Percentiles rank a stretch among this genome's conserved stretches.
Conservation (phyloP, 2,888 invertebrate species). For the Chouioia cunea region DNA sequence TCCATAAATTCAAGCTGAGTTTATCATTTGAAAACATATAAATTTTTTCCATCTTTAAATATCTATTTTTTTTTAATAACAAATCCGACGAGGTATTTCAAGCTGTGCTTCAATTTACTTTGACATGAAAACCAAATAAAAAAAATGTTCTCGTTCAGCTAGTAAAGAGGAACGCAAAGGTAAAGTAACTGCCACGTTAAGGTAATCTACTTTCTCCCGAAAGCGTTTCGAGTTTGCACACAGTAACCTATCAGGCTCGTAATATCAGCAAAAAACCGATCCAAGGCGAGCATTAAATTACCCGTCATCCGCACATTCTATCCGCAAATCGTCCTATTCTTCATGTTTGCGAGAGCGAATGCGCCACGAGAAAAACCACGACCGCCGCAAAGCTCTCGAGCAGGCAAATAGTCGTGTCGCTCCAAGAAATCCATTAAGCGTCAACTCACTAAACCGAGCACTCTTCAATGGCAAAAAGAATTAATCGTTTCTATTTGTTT, state of each 20-base stretch:
- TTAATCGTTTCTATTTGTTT: constrained; percentile 32
- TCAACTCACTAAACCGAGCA: neutral
- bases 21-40: too few relatives aligned
- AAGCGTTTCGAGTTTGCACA: too few relatives aligned
- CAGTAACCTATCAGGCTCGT: neutral
- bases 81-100: too few relatives aligned
- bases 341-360: constrained; percentile 28
- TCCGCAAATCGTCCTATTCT: constrained; percentile 34
- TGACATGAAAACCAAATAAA: too few relatives aligned
- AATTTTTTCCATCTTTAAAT: constrained; percentile 11
- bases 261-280: constrained; percentile 27
- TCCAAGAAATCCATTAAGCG: constrained; percentile 55
- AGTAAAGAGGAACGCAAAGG: too few relatives aligned
- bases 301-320: constrained; percentile 31
- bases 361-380: constrained; percentile 2
- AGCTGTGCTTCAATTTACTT: too few relatives aligned
- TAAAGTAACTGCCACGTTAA: too few relatives aligned
- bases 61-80: neutral
- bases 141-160: too few relatives aligned
- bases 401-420: constrained; percentile 46
- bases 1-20: too few relatives aligned
- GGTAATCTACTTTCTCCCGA: too few relatives aligned
- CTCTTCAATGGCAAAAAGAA: constrained; percentile 39
- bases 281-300: constrained; percentile 37
- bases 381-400: constrained; percentile 2